Evolutionary conservation across 2,888 invertebrate species (phyloP).

Genomic region (Drosophila rellima): DNA sequence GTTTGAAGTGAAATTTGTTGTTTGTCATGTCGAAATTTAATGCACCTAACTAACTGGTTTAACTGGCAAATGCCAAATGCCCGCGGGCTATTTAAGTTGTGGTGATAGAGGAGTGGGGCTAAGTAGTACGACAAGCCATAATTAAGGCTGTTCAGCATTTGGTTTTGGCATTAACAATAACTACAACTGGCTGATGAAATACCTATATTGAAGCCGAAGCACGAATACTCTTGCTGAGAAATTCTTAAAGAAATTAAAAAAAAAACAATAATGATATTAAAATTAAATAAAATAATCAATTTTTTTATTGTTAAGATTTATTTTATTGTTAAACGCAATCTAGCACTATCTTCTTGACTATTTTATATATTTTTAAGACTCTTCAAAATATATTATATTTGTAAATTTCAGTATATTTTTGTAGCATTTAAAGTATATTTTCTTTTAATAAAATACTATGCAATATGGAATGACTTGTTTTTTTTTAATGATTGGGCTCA

Average conservation of each 20-base stretch:
- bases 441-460: not conserved
- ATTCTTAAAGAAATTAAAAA: not conserved
- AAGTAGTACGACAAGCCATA: slow-evolving; percentile 48
- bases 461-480: not conserved
- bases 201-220: slow-evolving; percentile 2
- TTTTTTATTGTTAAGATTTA: too few species aligned
- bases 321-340: too few species aligned
- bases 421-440: not conserved
- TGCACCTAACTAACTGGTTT: slow-evolving; percentile 57
- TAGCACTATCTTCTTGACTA: not conserved
- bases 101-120: not conserved
- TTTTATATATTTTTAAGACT: not conserved
- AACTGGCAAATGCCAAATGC: slow-evolving; percentile 50
- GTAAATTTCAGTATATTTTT: too few species aligned
- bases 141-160: slow-evolving; percentile 64
- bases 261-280: not conserved
- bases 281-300: too few species aligned
- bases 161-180: slow-evolving; percentile 49
- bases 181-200: slow-evolving; percentile 2
- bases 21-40: slow-evolving; percentile 70
- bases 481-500: not conserved
- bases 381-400: too few species aligned
- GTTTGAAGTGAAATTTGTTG: slow-evolving; percentile 80
- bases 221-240: slow-evolving; percentile 25
- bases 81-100: slow-evolving; percentile 32